phyloP scores from a whole-genome alignment of 2,888 invertebrate genomes.

The Temnothorax ravouxi region DNA sequence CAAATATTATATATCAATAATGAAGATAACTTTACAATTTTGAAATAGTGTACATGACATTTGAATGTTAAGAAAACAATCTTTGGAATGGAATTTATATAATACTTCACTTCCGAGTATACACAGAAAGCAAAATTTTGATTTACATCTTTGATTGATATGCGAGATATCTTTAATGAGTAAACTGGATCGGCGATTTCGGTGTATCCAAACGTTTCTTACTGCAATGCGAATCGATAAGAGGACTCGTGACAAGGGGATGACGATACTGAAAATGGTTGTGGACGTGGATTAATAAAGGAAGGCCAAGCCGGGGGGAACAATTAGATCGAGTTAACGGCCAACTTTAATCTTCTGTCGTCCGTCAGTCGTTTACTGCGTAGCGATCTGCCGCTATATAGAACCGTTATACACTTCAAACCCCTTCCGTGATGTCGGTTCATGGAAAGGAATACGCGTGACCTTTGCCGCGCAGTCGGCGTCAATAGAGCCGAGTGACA shows the following conservation, averaged over 20 bases:
- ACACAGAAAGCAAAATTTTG: background rate
- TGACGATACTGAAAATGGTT: conserved; percentile 76
- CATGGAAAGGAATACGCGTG: conserved; percentile 69
- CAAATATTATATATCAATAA: background rate
- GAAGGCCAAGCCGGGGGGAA: conserved; percentile 83
- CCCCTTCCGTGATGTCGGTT: conserved; percentile 74
- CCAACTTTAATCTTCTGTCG: conserved; percentile 86
- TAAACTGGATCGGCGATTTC: conserved; percentile 14
- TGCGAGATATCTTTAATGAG: background rate
- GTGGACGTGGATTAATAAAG: conserved; percentile 84
- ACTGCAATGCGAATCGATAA: conserved; percentile 56
- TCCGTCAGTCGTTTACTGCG: conserved; percentile 86
- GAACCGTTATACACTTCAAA: conserved; percentile 82
- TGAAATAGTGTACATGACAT: background rate
- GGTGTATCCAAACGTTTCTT: conserved; percentile 28
- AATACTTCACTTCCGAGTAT: background rate
- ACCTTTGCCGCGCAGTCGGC: conserved; percentile 47
- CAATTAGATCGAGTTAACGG: conserved; percentile 86
- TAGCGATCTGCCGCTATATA: conserved; percentile 85
- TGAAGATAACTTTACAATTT: background rate
- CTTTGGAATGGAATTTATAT: background rate
- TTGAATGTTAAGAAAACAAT: background rate
- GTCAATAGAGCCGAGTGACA: conserved; percentile 56
- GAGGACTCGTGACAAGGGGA: conserved; percentile 67
- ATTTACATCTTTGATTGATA: background rate